phyloP scores from a whole-genome alignment of 2,888 invertebrate species.

The Philereme transversata region DNA sequence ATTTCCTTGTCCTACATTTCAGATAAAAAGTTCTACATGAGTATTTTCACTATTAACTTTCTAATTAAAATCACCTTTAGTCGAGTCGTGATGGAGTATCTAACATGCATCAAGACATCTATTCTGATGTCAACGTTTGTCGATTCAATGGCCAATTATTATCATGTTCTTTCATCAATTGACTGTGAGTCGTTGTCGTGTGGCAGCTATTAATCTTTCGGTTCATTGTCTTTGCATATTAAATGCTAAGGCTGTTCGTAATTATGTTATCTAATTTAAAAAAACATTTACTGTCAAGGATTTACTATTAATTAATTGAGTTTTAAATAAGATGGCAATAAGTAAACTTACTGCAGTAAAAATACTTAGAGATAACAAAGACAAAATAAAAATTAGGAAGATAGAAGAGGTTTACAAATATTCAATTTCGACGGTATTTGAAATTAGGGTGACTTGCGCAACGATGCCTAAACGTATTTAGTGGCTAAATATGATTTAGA shows the following conservation, averaged over 20 bases:
- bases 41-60: slow-evolving; percentile 20
- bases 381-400: too few species aligned
- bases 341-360: too few species aligned
- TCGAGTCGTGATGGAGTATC: slow-evolving; percentile 32
- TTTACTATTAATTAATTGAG: background rate
- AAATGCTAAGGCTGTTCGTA: slow-evolving; percentile 31
- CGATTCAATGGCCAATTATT: slow-evolving; percentile 28
- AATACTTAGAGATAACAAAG: too few species aligned
- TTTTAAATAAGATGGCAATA: background rate
- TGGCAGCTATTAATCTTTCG: slow-evolving; percentile 42
- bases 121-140: slow-evolving; percentile 31
- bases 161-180: slow-evolving; percentile 27
- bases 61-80: slow-evolving; percentile 26
- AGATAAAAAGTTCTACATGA: background rate
- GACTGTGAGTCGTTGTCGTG: slow-evolving; percentile 21
- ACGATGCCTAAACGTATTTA: too few species aligned
- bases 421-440: too few species aligned
- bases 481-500: too few species aligned
- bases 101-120: slow-evolving; percentile 28
- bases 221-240: slow-evolving; percentile 40
- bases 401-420: too few species aligned
- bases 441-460: too few species aligned
- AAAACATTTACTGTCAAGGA: slow-evolving; percentile 1
- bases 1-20: too few species aligned
- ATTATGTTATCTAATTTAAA: slow-evolving; percentile 28